Percentiles rank a stretch among this genome's conserved stretches.
These are phyloP conservation scores for Trichomycterus rosablanca DNA, from an alignment of 2,113 vertebrate species.

Conservation along the genomic window DNA sequence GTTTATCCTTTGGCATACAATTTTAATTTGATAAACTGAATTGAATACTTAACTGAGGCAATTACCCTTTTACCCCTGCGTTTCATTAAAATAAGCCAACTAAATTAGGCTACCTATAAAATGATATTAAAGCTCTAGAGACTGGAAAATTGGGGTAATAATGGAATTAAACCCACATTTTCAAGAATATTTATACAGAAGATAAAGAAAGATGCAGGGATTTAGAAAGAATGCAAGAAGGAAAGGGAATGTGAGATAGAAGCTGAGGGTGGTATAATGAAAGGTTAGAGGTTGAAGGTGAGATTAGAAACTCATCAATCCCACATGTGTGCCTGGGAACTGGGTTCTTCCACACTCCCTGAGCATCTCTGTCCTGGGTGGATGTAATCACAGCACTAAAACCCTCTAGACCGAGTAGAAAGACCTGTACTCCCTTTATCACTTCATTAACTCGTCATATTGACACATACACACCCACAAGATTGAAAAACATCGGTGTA, in stretches of 20 bases:
- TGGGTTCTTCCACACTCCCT: slow-evolving; percentile 29
- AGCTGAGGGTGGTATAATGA: not conserved
- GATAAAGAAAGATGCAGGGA: slow-evolving; percentile 11
- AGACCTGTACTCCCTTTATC: slow-evolving; percentile 23
- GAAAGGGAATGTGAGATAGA: not conserved
- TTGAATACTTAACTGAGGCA: too few species aligned
- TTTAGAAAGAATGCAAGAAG: slow-evolving; percentile 12
- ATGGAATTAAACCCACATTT: not conserved
- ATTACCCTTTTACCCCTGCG: too few species aligned
- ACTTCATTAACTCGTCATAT: slow-evolving; percentile 43
- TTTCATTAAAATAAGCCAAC: too few species aligned
- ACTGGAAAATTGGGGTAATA: too few species aligned
- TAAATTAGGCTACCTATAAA: too few species aligned
- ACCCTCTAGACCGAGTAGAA: slow-evolving; percentile 36
- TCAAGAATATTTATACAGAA: slow-evolving; percentile 10
- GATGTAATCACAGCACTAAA: slow-evolving; percentile 23
- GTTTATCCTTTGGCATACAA: too few species aligned
- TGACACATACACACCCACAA: not conserved
- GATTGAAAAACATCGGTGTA: not conserved
- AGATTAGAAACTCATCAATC: slow-evolving; percentile 38
- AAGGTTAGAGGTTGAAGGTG: slow-evolving; percentile 37
- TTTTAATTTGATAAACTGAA: too few species aligned
- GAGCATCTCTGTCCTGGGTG: slow-evolving; percentile 4
- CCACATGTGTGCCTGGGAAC: slow-evolving; percentile 33
- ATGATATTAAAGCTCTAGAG: too few species aligned